Evolutionary conservation across 2,797 vertebrate species (phyloP).

Genomic region (Chelon auratus): DNA sequence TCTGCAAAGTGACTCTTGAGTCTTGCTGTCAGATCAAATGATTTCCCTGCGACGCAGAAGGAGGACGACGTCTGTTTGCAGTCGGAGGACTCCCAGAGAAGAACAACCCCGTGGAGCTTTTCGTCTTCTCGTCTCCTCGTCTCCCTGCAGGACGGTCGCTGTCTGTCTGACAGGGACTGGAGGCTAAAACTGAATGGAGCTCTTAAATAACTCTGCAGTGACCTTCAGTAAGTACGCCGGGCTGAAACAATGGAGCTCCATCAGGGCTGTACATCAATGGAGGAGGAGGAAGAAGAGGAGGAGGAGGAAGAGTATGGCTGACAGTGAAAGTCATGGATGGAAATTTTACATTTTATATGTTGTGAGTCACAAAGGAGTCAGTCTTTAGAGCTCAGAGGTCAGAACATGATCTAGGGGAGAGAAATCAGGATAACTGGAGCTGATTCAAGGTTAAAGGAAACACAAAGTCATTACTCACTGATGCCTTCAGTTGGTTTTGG

Average conservation of each 20-base stretch:
- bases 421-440: not conserved
- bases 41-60: too few species aligned
- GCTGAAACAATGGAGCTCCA: slow-evolving; percentile 41
- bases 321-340: slow-evolving; percentile 28
- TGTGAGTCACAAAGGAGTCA: slow-evolving; percentile 10
- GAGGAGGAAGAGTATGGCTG: not conserved
- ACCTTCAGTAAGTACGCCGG: slow-evolving; percentile 48
- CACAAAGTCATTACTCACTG: too few species aligned
- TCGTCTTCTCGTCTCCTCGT: not conserved
- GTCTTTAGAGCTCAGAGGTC: slow-evolving; percentile 3
- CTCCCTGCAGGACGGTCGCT: not conserved
- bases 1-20: too few species aligned
- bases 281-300: not conserved
- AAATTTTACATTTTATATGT: slow-evolving; percentile 21
- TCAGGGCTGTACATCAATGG: slow-evolving; percentile 49
- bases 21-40: too few species aligned
- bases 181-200: slow-evolving; percentile 47
- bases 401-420: not conserved
- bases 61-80: too few species aligned
- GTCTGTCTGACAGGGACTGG: slow-evolving; percentile 46
- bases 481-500: too few species aligned
- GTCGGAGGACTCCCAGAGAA: not conserved
- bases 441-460: slow-evolving; percentile 14
- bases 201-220: slow-evolving; percentile 33
- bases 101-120: not conserved